A percentile compares a stretch with the other conserved stretches of the same genome.
phyloP scores from a whole-genome alignment of 1,140 invertebrate genomes.

The Trichonephila inaurata region DNA sequence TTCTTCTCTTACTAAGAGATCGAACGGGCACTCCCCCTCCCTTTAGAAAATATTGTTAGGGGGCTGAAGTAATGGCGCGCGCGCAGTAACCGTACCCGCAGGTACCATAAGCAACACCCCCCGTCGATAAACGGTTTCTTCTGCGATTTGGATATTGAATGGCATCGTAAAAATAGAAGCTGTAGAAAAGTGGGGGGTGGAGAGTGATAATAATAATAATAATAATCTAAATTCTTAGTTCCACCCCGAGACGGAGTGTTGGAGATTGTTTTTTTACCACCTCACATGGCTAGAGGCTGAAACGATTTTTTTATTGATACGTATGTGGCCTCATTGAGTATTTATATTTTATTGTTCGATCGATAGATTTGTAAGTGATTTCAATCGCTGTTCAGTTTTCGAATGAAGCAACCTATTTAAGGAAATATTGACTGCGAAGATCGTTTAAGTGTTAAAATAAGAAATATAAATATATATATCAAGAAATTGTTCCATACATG shows the following conservation, averaged over 20 bases:
- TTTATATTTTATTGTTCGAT: conserved; percentile 24
- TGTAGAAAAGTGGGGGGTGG: conserved; percentile 8
- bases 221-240: conserved; percentile 32
- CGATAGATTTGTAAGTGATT: background rate
- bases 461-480: too few relatives aligned
- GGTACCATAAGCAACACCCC: conserved; percentile 71
- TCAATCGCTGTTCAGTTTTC: background rate
- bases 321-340: conserved; percentile 47
- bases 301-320: conserved; percentile 64
- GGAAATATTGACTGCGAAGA: background rate
- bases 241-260: background rate
- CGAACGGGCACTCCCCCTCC: background rate
- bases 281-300: background rate
- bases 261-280: conserved; percentile 39
- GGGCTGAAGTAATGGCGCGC: conserved; percentile 15
- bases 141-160: conserved; percentile 72
- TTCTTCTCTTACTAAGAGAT: conserved; percentile 36
- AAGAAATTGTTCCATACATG: too few relatives aligned
- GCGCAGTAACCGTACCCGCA: conserved; percentile 70
- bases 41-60: background rate
- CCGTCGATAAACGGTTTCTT: conserved; percentile 53
- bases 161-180: conserved; percentile 68
- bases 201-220: conserved; percentile 40
- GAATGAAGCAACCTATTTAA: background rate
- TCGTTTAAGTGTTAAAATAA: background rate